Evolutionary conservation across 2,888 invertebrate genomes (phyloP).

Genomic region (Catocala fraxini): DNA sequence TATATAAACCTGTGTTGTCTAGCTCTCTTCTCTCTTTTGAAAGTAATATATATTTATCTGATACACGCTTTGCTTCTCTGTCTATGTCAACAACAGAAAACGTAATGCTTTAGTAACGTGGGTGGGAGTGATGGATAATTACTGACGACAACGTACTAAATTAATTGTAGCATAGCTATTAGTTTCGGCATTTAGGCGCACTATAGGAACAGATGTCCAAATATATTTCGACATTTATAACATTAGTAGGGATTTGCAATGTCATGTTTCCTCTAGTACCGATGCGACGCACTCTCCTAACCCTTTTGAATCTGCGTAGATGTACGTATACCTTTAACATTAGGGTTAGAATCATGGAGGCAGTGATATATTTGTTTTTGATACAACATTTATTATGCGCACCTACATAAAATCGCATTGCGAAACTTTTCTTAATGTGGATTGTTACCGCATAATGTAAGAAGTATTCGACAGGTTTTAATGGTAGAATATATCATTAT

Average conservation of each 20-base stretch:
- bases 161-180: too few relatives aligned
- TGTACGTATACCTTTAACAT: background rate
- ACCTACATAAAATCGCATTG: slow-evolving; percentile 10
- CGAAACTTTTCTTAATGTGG: slow-evolving; percentile 18
- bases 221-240: background rate
- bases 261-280: background rate
- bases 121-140: too few relatives aligned
- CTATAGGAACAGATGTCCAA: slow-evolving; percentile 1
- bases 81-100: too few relatives aligned
- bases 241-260: background rate
- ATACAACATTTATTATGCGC: slow-evolving; percentile 12
- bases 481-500: background rate
- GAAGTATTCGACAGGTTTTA: slow-evolving; percentile 13
- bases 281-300: background rate
- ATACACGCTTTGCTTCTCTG: too few relatives aligned
- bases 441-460: slow-evolving; percentile 11
- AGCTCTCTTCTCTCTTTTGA: too few relatives aligned
- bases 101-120: too few relatives aligned
- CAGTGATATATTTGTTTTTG: slow-evolving; percentile 21
- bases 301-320: background rate
- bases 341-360: slow-evolving; percentile 14
- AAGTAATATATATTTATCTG: too few relatives aligned
- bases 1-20: too few relatives aligned
- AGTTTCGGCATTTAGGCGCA: too few relatives aligned
- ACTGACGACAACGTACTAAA: too few relatives aligned